Base-by-base conservation (phyloP, 37 sponge, comb jelly and placozoan species). In the Aplysina aerophoba region DNA sequence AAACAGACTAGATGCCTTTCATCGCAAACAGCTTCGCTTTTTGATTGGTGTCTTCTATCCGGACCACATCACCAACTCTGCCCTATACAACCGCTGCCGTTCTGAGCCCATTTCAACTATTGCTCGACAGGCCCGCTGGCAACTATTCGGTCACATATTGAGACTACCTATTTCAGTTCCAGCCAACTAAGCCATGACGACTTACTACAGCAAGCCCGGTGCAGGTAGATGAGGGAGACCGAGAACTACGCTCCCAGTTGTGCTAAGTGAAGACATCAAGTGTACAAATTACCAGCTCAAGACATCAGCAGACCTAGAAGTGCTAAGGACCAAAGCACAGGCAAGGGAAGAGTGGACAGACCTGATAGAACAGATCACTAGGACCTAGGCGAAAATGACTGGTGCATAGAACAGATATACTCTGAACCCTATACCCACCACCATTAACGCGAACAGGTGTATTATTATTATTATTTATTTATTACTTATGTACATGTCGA, bases 31-130 rank as follows among this genome's bases (percentile, higher is more conserved):
- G 55, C 81, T 81, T 15, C 61, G 81, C 33, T 60, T 38, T 36
- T 28, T 81, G n/a, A 37, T 81, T 57, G 81, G 81, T 15, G 55
- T 81, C 81, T 60, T 58, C 35, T 57, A 60, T 27, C 81, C 81
- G 1, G 36, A 57, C 1, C 34, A 81, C 59, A 56, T 33, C 62
- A 31, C 59, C 59, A 60, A 81, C 36, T 30, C 14, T 16, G 81
- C 81, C 17, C 27, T 81, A 20, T 81, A 56, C 60, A 30, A 81
- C 54, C 61, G 81, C 34, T 38, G 27, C 24, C 78, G 8, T 44
- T 75, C 78, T 75, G 54, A 75, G 39, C 78, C 78, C 17, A 75
- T 75, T 75, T 75, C 78, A 75, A 75, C 78, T 40, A 39, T 75
- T 39, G 78, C 78, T 75, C 74, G 31, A 37, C 14, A 31, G 31